Conservation (phyloP, 2,888 invertebrate species). For the Oscheius sp. region DNA sequence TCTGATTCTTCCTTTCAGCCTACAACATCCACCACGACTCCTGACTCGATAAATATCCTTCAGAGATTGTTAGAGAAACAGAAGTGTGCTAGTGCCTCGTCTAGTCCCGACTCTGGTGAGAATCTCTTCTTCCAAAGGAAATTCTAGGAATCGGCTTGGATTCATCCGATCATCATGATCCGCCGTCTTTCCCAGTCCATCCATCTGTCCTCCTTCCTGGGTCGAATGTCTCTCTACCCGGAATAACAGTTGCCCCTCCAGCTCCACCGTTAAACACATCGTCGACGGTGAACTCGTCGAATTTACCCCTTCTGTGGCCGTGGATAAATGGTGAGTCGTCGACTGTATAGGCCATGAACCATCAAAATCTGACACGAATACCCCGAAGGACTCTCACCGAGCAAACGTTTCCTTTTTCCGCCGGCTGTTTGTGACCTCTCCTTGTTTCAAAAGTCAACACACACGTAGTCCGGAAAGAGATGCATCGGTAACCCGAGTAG, state of each 20-base stretch:
- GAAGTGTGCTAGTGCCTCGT: conserved; percentile 28
- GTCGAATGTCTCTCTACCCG: conserved; percentile 3
- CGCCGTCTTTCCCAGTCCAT: conserved; percentile 14
- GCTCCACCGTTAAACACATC: conserved; percentile 4
- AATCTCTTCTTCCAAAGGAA: neutral
- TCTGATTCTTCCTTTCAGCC: conserved; percentile 5
- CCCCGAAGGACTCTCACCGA: neutral
- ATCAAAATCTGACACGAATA: no score
- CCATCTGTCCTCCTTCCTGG: conserved; percentile 11
- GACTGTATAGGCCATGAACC: no score
- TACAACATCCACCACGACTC: conserved; percentile 1
- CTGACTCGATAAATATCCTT: conserved; percentile 28
- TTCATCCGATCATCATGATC: neutral
- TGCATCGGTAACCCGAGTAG: neutral
- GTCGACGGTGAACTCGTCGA: neutral
- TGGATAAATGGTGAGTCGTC: conserved; percentile 40
- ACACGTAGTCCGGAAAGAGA: conserved; percentile 10
- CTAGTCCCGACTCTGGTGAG: conserved; percentile 29
- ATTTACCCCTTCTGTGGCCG: conserved; percentile 37
- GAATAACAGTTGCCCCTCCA: conserved; percentile 22
- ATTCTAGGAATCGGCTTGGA: conserved; percentile 24
- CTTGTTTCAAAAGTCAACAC: conserved; percentile 24
- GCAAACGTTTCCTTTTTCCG: conserved; percentile 20
- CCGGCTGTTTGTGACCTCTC: conserved; percentile 4
- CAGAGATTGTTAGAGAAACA: conserved; percentile 28